Evolutionary conservation across 2,797 vertebrate genomes (phyloP).

Genomic region (Erpetoichthys calabaricus): DNA sequence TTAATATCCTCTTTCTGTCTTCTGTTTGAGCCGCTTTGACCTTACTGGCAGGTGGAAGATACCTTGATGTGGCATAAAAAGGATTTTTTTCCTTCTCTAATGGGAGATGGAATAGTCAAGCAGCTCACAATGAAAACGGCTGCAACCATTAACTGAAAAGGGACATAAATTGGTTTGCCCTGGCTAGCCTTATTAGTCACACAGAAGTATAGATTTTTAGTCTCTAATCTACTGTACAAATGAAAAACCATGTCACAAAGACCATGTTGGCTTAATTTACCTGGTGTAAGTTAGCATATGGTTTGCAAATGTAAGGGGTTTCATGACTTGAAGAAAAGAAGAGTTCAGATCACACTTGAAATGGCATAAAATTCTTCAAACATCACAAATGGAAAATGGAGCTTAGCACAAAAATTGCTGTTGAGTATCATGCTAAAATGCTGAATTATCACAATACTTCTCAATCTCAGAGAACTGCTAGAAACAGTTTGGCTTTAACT

Average conservation of each 20-base stretch:
- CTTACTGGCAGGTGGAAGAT: conserved; percentile 64
- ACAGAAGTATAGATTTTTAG: conserved; percentile 39
- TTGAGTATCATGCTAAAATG: too few relatives aligned
- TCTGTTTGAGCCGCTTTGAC: conserved; percentile 38
- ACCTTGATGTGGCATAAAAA: conserved; percentile 38
- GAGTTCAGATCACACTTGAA: not conserved
- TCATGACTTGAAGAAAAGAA: conserved; percentile 42
- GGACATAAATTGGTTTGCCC: conserved; percentile 58
- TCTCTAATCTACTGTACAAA: conserved; percentile 57
- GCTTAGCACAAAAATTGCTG: too few relatives aligned
- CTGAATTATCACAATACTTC: too few relatives aligned
- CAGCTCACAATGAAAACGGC: conserved; percentile 37
- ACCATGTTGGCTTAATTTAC: conserved; percentile 45
- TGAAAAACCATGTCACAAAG: conserved; percentile 52
- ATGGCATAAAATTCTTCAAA: not conserved
- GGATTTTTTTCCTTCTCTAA: conserved; percentile 35
- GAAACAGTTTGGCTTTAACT: too few relatives aligned
- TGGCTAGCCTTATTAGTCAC: conserved; percentile 55
- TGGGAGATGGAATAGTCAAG: conserved; percentile 49
- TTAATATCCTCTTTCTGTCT: conserved; percentile 59
- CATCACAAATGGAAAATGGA: too few relatives aligned
- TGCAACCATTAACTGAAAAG: conserved; percentile 48
- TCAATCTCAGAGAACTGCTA: too few relatives aligned
- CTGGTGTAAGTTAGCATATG: conserved; percentile 42
- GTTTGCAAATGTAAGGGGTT: conserved; percentile 41